These are phyloP conservation scores for Antitype chi DNA, from an alignment of 2,888 invertebrate genomes.

Conservation along the genomic window DNA sequence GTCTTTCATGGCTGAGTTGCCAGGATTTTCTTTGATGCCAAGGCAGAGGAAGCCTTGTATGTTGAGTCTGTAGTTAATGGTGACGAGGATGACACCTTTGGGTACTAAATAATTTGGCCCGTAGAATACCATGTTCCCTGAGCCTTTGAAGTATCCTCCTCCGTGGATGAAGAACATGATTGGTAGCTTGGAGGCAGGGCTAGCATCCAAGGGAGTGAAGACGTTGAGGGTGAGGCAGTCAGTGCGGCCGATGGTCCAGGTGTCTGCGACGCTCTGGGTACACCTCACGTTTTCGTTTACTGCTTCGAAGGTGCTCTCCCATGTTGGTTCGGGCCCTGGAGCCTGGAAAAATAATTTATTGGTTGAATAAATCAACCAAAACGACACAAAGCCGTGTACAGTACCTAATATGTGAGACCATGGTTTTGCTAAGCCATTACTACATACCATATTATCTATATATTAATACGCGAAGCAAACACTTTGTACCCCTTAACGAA, in stretches of 20 bases:
- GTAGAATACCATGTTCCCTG: constrained; percentile 74
- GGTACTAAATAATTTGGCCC: constrained; percentile 81
- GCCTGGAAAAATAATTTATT: constrained; percentile 69
- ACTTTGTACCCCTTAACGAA: too few species aligned
- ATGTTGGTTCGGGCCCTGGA: constrained; percentile 80
- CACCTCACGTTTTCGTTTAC: constrained; percentile 80
- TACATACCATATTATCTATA: not conserved
- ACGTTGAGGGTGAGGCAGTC: constrained; percentile 83
- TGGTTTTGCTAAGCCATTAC: not conserved
- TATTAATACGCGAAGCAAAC: too few species aligned
- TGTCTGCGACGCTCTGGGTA: constrained; percentile 71
- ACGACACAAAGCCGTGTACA: not conserved
- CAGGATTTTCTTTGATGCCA: constrained; percentile 82
- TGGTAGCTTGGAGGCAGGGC: constrained; percentile 70
- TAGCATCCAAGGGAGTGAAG: constrained; percentile 75
- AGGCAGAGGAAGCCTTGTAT: constrained; percentile 83
- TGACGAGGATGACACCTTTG: constrained; percentile 82
- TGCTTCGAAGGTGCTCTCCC: constrained; percentile 81
- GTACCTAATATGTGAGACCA: not conserved
- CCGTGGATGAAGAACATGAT: constrained; percentile 87
- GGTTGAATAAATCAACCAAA: not conserved
- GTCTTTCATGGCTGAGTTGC: constrained; percentile 84
- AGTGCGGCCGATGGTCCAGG: constrained; percentile 70
- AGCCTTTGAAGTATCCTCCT: constrained; percentile 82
- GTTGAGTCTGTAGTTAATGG: constrained; percentile 83